Evolutionary conservation across 2,797 vertebrate species (phyloP), one percentile per base, ranked within the genome.

Genomic region (Aplochiton taeniatus): DNA sequence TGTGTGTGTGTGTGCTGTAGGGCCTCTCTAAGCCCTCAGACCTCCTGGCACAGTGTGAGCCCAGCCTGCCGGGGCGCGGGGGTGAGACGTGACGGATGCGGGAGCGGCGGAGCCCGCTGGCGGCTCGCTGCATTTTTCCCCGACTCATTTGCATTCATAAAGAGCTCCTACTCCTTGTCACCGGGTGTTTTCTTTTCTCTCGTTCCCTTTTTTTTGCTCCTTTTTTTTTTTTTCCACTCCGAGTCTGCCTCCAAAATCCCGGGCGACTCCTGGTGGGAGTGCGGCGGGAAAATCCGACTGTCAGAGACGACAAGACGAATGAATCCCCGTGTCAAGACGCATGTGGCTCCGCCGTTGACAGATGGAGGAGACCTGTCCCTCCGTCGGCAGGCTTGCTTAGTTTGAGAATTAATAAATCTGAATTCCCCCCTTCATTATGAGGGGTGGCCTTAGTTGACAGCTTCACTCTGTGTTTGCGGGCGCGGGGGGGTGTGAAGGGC

Each of bases 141-240:
- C 93, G 93, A 88, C 88, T 95, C 95, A 96, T 97, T 96, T 95
- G 94, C 95, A 97, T 97, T 96, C 95, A 96, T 96, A 96, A 95
- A 95, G 94, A 96, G 95, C 84, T 83, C 81, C 48, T 88, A 94
- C 93, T 95, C 94, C 94, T 95, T 95, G 95, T 96, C 95, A 95
- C 93, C 90, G 94, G 94, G 92, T 94, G 94, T 96, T 96, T 96
- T 95, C 92, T 93, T 94, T n/a, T n/a, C n/a, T n/a, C n/a, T n/a
- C n/a, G n/a, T n/a, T n/a, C n/a, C n/a, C n/a, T n/a, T n/a, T n/a
- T 93, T 93, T 94, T 95, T 94, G 89, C 94, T 31, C 31, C 6
- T 31, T 31, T 31, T 31, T 31, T 31, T 31, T 31, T 31, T 6
- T 31, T 31, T 31, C 93, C 92, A 94, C 95, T 94, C 89, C 18